phyloP scores from a whole-genome alignment of 2,888 invertebrate genomes.

The Agapostemon virescens region DNA sequence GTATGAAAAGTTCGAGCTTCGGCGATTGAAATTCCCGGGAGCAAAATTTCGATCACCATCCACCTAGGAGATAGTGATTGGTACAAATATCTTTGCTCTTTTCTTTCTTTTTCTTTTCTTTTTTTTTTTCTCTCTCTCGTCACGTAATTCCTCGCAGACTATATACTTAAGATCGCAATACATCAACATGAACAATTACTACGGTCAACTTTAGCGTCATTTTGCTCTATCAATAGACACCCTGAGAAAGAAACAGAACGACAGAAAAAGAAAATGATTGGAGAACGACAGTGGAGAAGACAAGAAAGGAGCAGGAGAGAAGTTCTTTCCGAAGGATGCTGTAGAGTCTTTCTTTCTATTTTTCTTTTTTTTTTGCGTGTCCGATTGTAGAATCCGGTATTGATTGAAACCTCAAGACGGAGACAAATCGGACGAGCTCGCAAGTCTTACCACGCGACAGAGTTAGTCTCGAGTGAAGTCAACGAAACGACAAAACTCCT shows the following conservation, averaged over 20 bases:
- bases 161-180: constrained; percentile 20
- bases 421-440: constrained; percentile 5
- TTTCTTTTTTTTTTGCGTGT: background rate
- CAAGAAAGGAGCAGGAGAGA: constrained; percentile 23
- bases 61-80: constrained; percentile 21
- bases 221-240: constrained; percentile 65
- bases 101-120: background rate
- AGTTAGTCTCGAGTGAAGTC: background rate
- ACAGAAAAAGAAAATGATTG: constrained; percentile 45
- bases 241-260: constrained; percentile 60
- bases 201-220: constrained; percentile 12
- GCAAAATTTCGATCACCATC: constrained; percentile 30
- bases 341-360: constrained; percentile 1
- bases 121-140: background rate
- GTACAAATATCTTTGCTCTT: constrained; percentile 9
- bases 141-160: constrained; percentile 17
- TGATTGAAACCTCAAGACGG: background rate
- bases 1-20: constrained; percentile 55
- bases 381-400: constrained; percentile 44
- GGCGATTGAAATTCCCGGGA: constrained; percentile 20
- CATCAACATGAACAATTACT: constrained; percentile 4
- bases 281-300: constrained; percentile 41
- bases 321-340: constrained; percentile 22
- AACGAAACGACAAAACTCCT: background rate
- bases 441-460: constrained; percentile 5